phyloP scores from a whole-genome alignment of 2,797 vertebrate genomes.

The Notoglanidium macrostoma region DNA sequence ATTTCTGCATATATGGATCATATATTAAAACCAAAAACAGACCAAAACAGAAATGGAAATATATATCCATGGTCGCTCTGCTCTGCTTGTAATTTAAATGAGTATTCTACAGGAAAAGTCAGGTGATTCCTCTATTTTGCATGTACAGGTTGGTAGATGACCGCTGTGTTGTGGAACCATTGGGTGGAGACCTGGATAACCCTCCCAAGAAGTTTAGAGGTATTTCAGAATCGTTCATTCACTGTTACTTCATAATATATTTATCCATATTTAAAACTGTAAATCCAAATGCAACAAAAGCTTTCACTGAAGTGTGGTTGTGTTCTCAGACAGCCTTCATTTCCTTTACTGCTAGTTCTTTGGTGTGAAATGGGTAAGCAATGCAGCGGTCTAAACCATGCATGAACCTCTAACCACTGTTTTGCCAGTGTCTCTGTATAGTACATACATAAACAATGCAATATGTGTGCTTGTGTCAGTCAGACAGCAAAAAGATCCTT shows the following conservation, averaged over 20 bases:
- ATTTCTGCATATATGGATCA: not conserved
- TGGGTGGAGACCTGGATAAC: slow-evolving; percentile 90
- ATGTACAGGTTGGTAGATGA: slow-evolving; percentile 90
- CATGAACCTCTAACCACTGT: slow-evolving; percentile 2
- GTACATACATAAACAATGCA: not conserved
- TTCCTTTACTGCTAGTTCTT: slow-evolving; percentile 34
- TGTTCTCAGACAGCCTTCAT: slow-evolving; percentile 17
- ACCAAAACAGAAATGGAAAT: slow-evolving; percentile 1
- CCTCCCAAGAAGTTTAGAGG: slow-evolving; percentile 98
- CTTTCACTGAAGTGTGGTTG: not conserved
- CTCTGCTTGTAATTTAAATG: not conserved
- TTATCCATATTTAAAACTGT: not conserved
- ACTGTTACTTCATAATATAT: not conserved
- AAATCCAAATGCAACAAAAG: not conserved
- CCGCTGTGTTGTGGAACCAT: slow-evolving; percentile 93
- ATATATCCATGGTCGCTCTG: not conserved
- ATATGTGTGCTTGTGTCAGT: not conserved
- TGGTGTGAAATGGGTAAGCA: slow-evolving; percentile 15
- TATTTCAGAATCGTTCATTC: slow-evolving; percentile 56
- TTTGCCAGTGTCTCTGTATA: not conserved
- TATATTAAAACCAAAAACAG: not conserved
- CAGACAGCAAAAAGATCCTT: not conserved
- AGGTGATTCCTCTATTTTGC: slow-evolving; percentile 39
- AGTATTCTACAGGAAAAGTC: not conserved
- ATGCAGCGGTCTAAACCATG: slow-evolving; percentile 23